These are phyloP conservation scores for Lepus americanus DNA, from an alignment of 2,113 vertebrate genomes.

Conservation along the genomic window DNA sequence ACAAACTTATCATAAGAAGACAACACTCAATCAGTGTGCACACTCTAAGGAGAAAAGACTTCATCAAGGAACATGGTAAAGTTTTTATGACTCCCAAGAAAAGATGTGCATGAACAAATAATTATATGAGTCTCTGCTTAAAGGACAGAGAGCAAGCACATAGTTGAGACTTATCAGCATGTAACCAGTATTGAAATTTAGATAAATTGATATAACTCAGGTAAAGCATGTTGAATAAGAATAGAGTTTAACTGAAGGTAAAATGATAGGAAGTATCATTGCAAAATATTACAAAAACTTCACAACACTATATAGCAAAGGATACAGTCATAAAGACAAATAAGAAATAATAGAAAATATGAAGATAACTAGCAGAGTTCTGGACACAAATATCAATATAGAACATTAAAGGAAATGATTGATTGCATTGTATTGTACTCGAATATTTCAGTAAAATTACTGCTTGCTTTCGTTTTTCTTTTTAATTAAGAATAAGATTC, in stretches of 20 bases:
- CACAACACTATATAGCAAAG: background rate
- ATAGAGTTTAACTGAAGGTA: background rate
- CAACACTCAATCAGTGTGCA: background rate
- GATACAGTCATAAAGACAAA: background rate
- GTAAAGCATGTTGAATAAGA: background rate
- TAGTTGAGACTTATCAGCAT: background rate
- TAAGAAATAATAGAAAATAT: background rate
- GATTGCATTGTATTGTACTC: background rate
- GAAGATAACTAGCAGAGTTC: background rate
- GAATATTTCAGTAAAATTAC: background rate
- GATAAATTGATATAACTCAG: background rate
- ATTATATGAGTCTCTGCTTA: background rate
- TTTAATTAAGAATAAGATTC: no score
- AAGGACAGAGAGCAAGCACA: background rate
- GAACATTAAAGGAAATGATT: background rate
- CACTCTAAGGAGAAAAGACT: background rate
- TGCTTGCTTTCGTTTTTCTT: no score
- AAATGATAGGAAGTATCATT: background rate
- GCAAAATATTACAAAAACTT: background rate
- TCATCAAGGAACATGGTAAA: background rate
- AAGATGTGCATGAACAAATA: background rate
- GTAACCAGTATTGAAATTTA: background rate
- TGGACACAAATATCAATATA: background rate
- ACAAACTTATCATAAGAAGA: background rate
- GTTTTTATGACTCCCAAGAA: background rate